Percentiles rank a stretch among this genome's conserved stretches.
Conservation (phyloP, 2,888 invertebrate genomes). For the Cantharis nigra region DNA sequence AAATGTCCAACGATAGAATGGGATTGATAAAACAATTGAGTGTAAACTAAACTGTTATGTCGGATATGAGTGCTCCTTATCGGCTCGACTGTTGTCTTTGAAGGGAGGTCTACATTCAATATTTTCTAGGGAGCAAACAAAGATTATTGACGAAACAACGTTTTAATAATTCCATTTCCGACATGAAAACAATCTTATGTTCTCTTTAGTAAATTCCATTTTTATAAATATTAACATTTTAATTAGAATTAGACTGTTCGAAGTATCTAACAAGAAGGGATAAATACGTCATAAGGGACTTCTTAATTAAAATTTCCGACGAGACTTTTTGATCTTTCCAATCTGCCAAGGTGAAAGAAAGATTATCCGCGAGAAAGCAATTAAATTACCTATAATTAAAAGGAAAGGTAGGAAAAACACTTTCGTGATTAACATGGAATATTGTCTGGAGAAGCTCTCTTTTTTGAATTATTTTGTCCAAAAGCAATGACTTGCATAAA, state of each 20-base stretch:
- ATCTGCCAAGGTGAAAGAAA: neutral
- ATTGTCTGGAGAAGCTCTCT: neutral
- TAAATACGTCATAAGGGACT: neutral
- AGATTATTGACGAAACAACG: neutral
- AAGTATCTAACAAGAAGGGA: neutral
- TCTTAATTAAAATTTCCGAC: neutral
- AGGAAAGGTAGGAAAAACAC: neutral
- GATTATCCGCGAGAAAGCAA: neutral
- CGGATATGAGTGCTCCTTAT: neutral
- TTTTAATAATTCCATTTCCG: neutral
- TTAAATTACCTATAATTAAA: neutral
- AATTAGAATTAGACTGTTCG: neutral
- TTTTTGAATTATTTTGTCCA: neutral
- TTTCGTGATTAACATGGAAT: neutral
- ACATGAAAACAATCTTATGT: neutral
- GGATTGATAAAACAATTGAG: neutral
- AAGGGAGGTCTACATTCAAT: neutral
- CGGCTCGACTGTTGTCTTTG: neutral
- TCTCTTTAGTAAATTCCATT: neutral
- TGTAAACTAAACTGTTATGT: neutral
- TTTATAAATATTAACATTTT: neutral
- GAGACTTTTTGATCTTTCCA: neutral
- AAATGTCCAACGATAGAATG: neutral
- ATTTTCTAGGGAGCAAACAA: neutral
- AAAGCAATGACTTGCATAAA: neutral